These are phyloP conservation scores for Lamellibrachia luymesi DNA, from an alignment of 1,140 invertebrate genomes.

Conservation along the genomic window DNA sequence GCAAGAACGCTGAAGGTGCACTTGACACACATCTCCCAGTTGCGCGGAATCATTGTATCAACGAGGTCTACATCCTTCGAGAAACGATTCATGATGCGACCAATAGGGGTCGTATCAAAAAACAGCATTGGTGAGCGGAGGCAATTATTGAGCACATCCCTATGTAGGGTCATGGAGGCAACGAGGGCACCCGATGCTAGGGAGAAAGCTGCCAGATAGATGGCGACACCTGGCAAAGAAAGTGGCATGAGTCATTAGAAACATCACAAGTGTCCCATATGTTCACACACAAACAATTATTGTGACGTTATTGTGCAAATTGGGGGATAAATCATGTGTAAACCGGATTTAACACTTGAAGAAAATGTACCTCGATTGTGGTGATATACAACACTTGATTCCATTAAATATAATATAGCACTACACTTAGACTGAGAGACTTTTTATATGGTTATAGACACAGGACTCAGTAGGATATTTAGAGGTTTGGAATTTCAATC, in stretches of 20 bases:
- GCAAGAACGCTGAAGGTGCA: slow-evolving; percentile 16
- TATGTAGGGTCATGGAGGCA: slow-evolving; percentile 25
- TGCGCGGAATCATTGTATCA: slow-evolving; percentile 56
- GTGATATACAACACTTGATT: no score
- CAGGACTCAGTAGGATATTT: no score
- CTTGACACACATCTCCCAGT: slow-evolving; percentile 1
- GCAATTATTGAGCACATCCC: slow-evolving; percentile 54
- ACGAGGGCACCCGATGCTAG: slow-evolving; percentile 21
- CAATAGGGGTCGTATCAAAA: slow-evolving; percentile 63
- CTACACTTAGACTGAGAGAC: no score
- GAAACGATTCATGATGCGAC: slow-evolving; percentile 68
- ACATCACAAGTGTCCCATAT: not conserved
- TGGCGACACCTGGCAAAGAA: slow-evolving; percentile 17
- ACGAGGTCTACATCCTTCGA: slow-evolving; percentile 60
- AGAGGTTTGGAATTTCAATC: no score
- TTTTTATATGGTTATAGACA: no score
- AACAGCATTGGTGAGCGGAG: slow-evolving; percentile 70
- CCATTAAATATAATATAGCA: no score
- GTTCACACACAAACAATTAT: no score
- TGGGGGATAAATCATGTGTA: no score
- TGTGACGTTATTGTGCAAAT: slow-evolving; percentile 28
- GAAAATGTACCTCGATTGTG: no score
- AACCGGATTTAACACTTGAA: no score
- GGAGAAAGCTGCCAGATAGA: slow-evolving; percentile 19
- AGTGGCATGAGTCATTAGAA: not conserved